Evolutionary conservation across 2,113 vertebrate genomes (phyloP).

Genomic region (Amphiprion percula): DNA sequence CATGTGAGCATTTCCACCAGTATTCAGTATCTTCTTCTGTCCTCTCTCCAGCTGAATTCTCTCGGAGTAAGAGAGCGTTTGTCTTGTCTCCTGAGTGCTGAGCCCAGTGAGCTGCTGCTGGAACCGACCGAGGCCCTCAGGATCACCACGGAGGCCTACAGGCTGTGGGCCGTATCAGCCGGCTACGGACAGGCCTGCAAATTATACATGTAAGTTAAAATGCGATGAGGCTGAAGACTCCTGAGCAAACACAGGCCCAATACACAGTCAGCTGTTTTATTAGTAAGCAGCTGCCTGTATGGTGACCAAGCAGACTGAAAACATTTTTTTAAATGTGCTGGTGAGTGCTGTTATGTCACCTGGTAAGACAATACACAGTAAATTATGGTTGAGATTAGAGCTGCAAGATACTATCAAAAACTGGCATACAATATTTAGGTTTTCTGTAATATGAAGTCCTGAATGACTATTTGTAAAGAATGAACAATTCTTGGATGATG

Average conservation of each 20-base stretch:
- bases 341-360: too few species aligned
- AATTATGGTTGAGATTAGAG: too few species aligned
- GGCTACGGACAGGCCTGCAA: conserved; percentile 91
- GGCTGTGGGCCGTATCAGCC: conserved; percentile 92
- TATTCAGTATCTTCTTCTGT: neutral
- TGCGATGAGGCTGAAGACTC: neutral
- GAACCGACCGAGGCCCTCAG: conserved; percentile 85
- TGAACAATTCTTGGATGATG: too few species aligned
- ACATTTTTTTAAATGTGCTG: neutral
- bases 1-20: neutral
- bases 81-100: conserved; percentile 88
- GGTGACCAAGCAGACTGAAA: neutral
- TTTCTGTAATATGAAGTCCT: too few species aligned
- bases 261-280: neutral
- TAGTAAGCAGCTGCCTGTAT: neutral
- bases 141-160: conserved; percentile 89
- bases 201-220: conserved; percentile 88
- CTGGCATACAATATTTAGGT: too few species aligned
- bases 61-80: conserved; percentile 87
- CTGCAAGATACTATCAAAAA: too few species aligned
- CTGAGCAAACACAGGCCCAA: neutral
- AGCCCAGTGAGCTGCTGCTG: conserved; percentile 88
- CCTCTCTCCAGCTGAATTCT: conserved; percentile 81
- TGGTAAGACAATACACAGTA: too few species aligned
- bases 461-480: too few species aligned